Conservation (phyloP, 1,140 invertebrate species). For the Papilio dardanus region DNA sequence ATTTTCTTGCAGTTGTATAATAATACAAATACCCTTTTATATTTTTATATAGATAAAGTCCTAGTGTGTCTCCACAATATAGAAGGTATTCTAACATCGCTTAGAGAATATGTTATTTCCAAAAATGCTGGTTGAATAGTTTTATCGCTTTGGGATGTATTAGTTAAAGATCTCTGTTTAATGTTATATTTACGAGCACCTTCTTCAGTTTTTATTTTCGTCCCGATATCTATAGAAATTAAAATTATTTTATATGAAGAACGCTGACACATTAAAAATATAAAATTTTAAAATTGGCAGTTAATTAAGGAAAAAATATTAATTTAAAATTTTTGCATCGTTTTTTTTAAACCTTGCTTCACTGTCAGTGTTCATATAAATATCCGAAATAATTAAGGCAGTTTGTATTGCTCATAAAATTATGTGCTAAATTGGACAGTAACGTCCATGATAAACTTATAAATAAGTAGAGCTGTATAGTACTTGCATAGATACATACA, state of each 20-base stretch:
- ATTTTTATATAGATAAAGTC: neutral
- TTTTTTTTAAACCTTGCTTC: no score
- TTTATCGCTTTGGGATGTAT: constrained; percentile 18
- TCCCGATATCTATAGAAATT: constrained; percentile 14
- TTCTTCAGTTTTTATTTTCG: neutral
- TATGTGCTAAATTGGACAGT: constrained; percentile 26
- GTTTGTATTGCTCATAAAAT: constrained; percentile 24
- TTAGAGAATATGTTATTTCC: neutral
- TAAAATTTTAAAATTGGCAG: neutral
- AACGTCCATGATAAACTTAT: constrained; percentile 28
- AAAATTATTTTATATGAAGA: neutral
- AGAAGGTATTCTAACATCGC: neutral
- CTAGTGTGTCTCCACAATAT: neutral
- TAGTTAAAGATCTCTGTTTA: constrained; percentile 21
- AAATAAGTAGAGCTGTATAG: constrained; percentile 26
- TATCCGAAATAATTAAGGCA: neutral
- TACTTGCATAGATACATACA: constrained; percentile 4
- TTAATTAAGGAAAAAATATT: neutral
- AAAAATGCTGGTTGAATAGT: neutral
- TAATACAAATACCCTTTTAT: no score
- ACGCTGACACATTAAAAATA: neutral
- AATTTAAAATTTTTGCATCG: neutral
- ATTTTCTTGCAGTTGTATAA: no score
- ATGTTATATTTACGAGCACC: neutral
- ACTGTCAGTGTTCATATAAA: neutral